Conservation (phyloP, 2,113 vertebrate species). For the Alosa alosa region DNA sequence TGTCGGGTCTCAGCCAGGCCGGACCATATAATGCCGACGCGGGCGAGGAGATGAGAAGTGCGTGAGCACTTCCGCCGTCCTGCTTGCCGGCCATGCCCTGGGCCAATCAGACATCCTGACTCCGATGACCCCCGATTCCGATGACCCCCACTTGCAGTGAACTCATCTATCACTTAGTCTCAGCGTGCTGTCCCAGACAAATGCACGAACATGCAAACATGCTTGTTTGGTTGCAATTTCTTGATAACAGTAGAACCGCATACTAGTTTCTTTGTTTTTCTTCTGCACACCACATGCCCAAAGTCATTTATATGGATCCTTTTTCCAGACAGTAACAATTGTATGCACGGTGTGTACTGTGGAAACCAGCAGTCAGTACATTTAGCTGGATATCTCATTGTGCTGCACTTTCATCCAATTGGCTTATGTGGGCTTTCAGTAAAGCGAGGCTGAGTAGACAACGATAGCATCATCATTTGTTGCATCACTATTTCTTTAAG, state of each 20-base stretch:
- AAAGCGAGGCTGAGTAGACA: background rate
- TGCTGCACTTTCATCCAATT: background rate
- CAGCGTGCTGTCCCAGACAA: no score
- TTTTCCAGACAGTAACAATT: background rate
- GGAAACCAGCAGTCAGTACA: background rate
- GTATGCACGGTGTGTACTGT: background rate
- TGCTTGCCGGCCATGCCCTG: background rate
- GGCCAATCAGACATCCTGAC: background rate
- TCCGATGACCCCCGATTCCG: background rate
- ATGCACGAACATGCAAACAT: background rate
- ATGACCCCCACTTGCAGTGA: background rate
- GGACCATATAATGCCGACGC: background rate
- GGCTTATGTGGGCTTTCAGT: background rate
- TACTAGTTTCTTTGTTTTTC: background rate
- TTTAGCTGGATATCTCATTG: background rate
- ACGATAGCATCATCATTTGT: background rate
- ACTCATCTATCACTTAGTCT: background rate
- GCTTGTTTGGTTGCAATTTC: background rate
- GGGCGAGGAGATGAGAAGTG: background rate
- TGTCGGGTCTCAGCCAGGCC: background rate
- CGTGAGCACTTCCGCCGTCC: background rate
- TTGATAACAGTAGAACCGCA: background rate
- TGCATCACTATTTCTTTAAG: no score
- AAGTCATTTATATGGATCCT: background rate
- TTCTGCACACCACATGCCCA: background rate